These are phyloP conservation scores for Apamea monoglypha DNA, from an alignment of 2,888 invertebrate species.

Conservation along the genomic window DNA sequence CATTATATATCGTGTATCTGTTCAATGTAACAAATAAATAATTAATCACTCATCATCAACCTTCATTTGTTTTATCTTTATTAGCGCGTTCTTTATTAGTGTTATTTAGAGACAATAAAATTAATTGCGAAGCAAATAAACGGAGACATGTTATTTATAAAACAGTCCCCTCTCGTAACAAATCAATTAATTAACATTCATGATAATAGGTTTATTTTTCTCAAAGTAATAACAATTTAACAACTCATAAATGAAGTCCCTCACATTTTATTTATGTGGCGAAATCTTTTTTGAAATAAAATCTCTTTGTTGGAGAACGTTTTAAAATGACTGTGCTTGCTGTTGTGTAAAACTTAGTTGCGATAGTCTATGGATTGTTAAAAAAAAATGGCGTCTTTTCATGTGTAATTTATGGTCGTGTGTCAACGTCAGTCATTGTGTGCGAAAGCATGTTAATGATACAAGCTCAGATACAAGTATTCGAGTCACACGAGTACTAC, in stretches of 20 bases:
- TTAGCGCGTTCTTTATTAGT: conserved; percentile 27
- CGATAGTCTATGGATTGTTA: conserved; percentile 59
- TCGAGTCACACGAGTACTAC: conserved; percentile 25
- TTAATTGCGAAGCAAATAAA: conserved; percentile 44
- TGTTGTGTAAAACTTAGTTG: conserved; percentile 58
- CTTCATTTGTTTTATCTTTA: conserved; percentile 30
- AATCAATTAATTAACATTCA: conserved; percentile 40
- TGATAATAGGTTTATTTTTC: conserved; percentile 32
- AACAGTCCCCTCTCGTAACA: conserved; percentile 23
- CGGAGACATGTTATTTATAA: conserved; percentile 28
- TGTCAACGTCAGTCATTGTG: conserved; percentile 63
- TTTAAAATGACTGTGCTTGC: conserved; percentile 39
- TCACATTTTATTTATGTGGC: conserved; percentile 26
- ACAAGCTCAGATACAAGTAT: conserved; percentile 7
- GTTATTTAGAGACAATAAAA: conserved; percentile 46
- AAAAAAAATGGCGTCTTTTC: conserved; percentile 65
- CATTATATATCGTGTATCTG: conserved; percentile 11
- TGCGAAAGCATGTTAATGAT: conserved; percentile 61
- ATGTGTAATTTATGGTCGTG: conserved; percentile 58
- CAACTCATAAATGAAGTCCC: conserved; percentile 24
- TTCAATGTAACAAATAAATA: conserved; percentile 36
- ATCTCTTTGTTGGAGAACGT: conserved; percentile 29
- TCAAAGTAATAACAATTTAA: conserved; percentile 40
- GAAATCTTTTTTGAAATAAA: conserved; percentile 33
- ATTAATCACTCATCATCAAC: conserved; percentile 39